Conservation (phyloP, 2,797 vertebrate genomes). For the Danio choprae region DNA sequence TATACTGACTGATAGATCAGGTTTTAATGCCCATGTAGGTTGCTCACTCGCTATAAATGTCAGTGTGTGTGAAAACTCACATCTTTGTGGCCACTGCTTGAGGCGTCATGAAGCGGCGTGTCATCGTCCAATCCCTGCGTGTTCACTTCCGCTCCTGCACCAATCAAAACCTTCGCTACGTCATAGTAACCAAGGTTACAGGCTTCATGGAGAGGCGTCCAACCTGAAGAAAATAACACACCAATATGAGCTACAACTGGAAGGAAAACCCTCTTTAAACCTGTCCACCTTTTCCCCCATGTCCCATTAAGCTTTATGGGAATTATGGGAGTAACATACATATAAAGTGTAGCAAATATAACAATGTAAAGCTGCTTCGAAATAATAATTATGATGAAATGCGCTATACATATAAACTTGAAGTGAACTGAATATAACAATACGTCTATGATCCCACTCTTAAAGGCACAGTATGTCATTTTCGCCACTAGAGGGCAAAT, state of each 20-base stretch:
- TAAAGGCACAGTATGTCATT: too few relatives aligned
- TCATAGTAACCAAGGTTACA: constrained; percentile 98
- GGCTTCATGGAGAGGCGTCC: constrained; percentile 98
- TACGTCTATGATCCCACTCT: too few relatives aligned
- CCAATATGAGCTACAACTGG: neutral
- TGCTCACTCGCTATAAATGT: neutral
- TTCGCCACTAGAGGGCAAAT: too few relatives aligned
- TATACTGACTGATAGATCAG: neutral
- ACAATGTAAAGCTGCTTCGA: too few relatives aligned
- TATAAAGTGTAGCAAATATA: too few relatives aligned
- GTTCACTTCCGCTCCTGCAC: constrained; percentile 96
- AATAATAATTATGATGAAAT: too few relatives aligned
- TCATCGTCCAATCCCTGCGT: constrained; percentile 98
- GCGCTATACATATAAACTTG: too few relatives aligned
- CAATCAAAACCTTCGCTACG: constrained; percentile 95
- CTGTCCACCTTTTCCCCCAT: too few relatives aligned
- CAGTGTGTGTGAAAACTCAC: constrained; percentile 74
- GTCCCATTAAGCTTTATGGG: too few relatives aligned
- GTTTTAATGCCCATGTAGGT: neutral
- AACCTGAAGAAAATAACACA: constrained; percentile 77
- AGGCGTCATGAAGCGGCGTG: constrained; percentile 97
- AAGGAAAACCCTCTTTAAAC: neutral
- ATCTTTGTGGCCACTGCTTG: constrained; percentile 96
- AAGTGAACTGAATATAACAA: too few relatives aligned
- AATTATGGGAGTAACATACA: too few relatives aligned